These are phyloP conservation scores for Pachypsylla venusta DNA, from an alignment of 1,140 invertebrate genomes.

Conservation along the genomic window DNA sequence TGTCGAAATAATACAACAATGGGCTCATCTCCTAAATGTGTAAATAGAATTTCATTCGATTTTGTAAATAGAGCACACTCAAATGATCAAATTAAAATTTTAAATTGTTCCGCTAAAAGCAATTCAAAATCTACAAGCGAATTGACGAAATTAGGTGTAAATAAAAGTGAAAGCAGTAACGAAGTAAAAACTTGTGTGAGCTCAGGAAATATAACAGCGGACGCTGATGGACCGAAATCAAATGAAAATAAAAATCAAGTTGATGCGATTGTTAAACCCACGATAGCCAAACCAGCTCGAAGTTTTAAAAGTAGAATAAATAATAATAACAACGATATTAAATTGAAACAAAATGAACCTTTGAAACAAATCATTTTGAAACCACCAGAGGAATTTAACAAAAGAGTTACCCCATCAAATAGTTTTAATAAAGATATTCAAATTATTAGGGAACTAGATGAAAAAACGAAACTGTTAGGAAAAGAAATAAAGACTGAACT, in stretches of 20 bases:
- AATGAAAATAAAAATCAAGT: background rate
- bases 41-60: background rate
- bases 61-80: background rate
- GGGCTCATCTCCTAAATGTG: background rate
- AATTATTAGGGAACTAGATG: background rate
- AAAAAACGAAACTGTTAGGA: too few relatives aligned
- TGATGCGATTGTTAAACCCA: background rate
- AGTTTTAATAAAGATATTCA: background rate
- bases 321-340: background rate
- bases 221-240: background rate
- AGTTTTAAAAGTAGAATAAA: background rate
- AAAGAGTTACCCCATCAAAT: background rate
- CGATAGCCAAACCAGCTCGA: background rate
- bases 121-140: constrained; percentile 5
- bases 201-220: background rate
- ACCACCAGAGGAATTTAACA: background rate
- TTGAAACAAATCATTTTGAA: constrained; percentile 1
- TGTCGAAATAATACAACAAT: background rate
- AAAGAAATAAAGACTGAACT: too few relatives aligned
- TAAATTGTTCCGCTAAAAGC: background rate
- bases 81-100: background rate
- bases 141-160: too few relatives aligned
- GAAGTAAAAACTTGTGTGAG: background rate
- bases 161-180: too few relatives aligned
- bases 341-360: background rate